Conservation (phyloP, 2,888 invertebrate genomes). For the Neocrepidodera transversa region DNA sequence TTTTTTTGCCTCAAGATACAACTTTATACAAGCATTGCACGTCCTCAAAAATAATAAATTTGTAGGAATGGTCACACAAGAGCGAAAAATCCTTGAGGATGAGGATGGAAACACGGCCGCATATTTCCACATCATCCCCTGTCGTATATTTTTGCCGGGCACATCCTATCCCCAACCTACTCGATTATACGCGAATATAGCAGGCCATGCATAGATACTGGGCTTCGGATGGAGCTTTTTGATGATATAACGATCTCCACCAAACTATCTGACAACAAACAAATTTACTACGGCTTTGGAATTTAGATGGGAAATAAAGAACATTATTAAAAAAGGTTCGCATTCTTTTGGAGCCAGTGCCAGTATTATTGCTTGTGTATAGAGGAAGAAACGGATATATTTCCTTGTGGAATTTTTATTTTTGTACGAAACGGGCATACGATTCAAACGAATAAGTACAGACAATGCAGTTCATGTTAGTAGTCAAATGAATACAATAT, state of each 20-base stretch:
- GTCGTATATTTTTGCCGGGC: conserved; percentile 29
- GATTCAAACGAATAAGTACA: conserved; percentile 8
- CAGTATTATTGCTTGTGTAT: conserved; percentile 35
- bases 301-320: conserved; percentile 41
- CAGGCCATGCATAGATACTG: conserved; percentile 33
- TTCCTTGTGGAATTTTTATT: conserved; percentile 30
- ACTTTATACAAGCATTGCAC: conserved; percentile 20
- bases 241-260: conserved; percentile 42
- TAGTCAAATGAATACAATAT: too few relatives aligned
- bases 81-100: conserved; percentile 25
- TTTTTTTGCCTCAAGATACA: conserved; percentile 20
- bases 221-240: conserved; percentile 31
- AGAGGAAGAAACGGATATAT: conserved; percentile 27
- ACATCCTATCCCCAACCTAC: conserved; percentile 31
- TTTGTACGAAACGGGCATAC: conserved; percentile 3
- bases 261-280: conserved; percentile 44
- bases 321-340: conserved; percentile 40
- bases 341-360: conserved; percentile 35
- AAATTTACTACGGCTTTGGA: conserved; percentile 40
- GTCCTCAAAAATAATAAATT: conserved; percentile 32
- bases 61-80: conserved; percentile 27
- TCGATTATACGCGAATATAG: conserved; percentile 36
- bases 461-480: neutral
- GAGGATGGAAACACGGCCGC: conserved; percentile 26
- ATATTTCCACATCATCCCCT: conserved; percentile 35